Base-by-base conservation (phyloP, 1,140 invertebrate species). In the Sycophila sp. region DNA sequence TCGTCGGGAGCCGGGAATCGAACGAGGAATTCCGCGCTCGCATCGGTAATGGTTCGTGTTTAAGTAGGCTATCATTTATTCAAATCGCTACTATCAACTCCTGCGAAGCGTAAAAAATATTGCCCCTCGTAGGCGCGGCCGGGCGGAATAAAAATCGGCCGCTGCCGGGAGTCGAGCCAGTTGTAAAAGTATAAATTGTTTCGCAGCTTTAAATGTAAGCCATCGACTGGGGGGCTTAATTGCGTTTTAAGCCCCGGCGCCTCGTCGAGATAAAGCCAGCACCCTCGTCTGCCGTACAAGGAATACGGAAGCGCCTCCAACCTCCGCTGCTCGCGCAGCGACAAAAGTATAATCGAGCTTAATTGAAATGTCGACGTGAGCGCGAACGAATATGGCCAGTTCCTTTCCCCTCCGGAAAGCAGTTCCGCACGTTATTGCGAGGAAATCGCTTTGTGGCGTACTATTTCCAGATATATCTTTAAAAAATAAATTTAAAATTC, bases 11-110 rank as follows among this genome's bases (percentile, higher is more conserved):
- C 75, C 75, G 71, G 64, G 22, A 28, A 56, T 45, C 34, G 64
- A 42, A 42, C 26, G 40, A 28, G 19, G 45, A 60, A 69, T 69
- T 69, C 22, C 56, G 55, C 22, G 38, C 49, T 58, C 51, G 78
- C 76, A 82, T 79, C 74, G 76, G 75, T 80, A 81, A 83, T 82
- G 76, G 75, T 64, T 73, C 73, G 78, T 76, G 72, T 79, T 83
- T 82, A 82, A 84, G 76, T 82, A 78, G 76, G 72, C 76, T 74
- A 82, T 81, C 77, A 78, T 83, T 85, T 82, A 81, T 83, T 79
- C 78, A 81, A 83, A 83, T 83, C 77, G 80, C 71, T 67, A 58
- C 72, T 56, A 69, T 67, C 51, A 40, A 66, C 64, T 72, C 58
- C 68, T 72, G 47, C 45, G 30, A 51, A 73, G 42, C 62, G 51